Evolutionary conservation across 2,113 vertebrate genomes (phyloP).

Genomic region (Boulengeromyrus knoepffleri): DNA sequence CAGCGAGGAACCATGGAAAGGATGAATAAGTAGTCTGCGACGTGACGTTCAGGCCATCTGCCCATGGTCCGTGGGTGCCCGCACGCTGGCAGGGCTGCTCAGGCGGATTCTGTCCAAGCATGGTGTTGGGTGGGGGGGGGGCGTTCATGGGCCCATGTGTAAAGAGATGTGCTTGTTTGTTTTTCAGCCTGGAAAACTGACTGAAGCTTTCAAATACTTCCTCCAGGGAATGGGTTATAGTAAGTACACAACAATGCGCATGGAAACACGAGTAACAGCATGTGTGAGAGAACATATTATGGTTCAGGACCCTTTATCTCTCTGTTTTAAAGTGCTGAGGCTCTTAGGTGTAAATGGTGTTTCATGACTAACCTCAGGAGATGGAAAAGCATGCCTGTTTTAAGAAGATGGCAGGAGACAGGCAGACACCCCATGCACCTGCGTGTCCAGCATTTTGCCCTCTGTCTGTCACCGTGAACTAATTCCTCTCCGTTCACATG

Average conservation of each 20-base stretch:
- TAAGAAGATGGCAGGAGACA: not conserved
- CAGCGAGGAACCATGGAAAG: not conserved
- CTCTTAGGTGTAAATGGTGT: not conserved
- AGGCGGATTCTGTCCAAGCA: not conserved
- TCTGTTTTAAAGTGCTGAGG: rapidly evolving
- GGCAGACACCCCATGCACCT: not conserved
- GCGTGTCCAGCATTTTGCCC: not conserved
- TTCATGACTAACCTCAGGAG: not conserved
- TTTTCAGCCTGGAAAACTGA: constrained; percentile 87
- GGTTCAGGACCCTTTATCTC: not conserved
- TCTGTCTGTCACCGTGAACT: not conserved
- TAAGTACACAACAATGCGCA: constrained; percentile 60
- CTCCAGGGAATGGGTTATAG: constrained; percentile 99
- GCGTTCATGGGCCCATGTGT: not conserved
- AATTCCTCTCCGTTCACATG: not conserved
- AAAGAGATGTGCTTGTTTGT: constrained; percentile 17
- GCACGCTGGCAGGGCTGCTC: not conserved
- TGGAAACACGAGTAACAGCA: not conserved
- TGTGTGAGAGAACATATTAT: not conserved
- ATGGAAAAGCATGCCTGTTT: not conserved
- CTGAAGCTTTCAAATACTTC: constrained; percentile 97
- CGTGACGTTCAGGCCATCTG: not conserved
- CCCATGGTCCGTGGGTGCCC: not conserved
- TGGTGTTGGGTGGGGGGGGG: not conserved
- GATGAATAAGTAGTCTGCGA: not conserved